Base-by-base conservation (phyloP, 2,888 invertebrate species). In the Choreutis nemorana region DNA sequence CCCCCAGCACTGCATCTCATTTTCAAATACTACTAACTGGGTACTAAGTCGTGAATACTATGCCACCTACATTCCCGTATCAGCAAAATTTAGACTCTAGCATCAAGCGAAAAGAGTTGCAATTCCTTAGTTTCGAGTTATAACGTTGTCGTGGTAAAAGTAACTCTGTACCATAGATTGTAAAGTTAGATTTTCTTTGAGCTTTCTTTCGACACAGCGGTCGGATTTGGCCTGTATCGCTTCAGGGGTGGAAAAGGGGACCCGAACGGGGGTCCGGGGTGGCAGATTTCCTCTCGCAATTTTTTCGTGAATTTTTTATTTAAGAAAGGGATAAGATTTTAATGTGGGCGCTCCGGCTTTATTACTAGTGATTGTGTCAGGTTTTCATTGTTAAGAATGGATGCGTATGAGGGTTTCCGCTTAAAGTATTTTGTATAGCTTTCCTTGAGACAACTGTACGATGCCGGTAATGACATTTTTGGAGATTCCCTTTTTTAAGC, bases 251-350 rank as follows among this genome's bases (percentile, higher is more conserved):
- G 37, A 41, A 41, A 36, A 41, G 46, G 54, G 60, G 59, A 50
- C 50, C 42, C 45, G 50, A n/a, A n/a, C n/a, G n/a, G n/a, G n/a
- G n/a, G n/a, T n/a, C n/a, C n/a, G n/a, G 65, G 65, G 68, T 64
- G 71, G 71, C 65, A 61, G 63, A 66, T 63, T 67, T 66, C 62
- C 60, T 55, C 60, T 68, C 64, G 65, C 68, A n/a, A 68, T 72
- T 73, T 78, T 77, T 77, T 77, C 72, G 75, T 75, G 78, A 77
- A 70, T 77, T 75, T 77, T 78, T 75, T 77, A 77, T 78, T 77
- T 77, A 78, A 77, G 77, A 77, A 77, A 77, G 68, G 77, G 77
- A 78, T 78, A 78, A 77, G 77, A 77, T 75, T 78, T 78, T 78
- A 77, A 77, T 78, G 77, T 77, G 71, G 71, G 64, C 59, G 64